Percentiles rank a stretch among this genome's conserved stretches.
Evolutionary conservation across 2,888 invertebrate genomes (phyloP).

Genomic region (Tipula confusa): DNA sequence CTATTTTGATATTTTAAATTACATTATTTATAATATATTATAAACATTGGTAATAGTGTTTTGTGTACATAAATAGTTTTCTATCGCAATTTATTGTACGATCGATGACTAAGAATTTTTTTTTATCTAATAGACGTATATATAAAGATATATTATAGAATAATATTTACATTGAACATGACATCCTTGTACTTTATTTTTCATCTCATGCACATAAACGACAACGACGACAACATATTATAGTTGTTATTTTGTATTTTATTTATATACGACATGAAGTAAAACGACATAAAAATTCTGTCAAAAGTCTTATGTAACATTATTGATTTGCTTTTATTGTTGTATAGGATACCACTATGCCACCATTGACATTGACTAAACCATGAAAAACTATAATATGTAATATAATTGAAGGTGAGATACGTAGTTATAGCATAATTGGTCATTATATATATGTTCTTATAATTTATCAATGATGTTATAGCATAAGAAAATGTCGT

Average conservation of each 20-base stretch:
- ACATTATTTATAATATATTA: no score
- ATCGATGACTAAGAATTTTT: conserved; percentile 8
- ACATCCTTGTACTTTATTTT: conserved; percentile 3
- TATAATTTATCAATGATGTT: no score
- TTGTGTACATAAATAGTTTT: neutral
- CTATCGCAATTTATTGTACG: neutral
- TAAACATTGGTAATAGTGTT: neutral
- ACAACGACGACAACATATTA: neutral
- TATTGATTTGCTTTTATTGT: neutral
- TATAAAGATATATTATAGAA: no score
- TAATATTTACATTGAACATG: neutral
- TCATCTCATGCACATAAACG: neutral
- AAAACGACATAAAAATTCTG: neutral
- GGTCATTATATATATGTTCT: no score
- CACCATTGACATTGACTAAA: neutral
- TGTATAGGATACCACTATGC: neutral
- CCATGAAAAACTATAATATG: neutral
- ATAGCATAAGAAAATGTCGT: no score
- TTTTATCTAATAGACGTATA: neutral
- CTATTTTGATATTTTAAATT: neutral
- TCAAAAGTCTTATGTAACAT: neutral
- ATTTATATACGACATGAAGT: neutral
- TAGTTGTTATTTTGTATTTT: neutral
- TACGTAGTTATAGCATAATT: neutral
- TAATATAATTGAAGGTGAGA: neutral